Evolutionary conservation across 2,113 vertebrate species (phyloP).

Genomic region (Poicephalus gulielmi): DNA sequence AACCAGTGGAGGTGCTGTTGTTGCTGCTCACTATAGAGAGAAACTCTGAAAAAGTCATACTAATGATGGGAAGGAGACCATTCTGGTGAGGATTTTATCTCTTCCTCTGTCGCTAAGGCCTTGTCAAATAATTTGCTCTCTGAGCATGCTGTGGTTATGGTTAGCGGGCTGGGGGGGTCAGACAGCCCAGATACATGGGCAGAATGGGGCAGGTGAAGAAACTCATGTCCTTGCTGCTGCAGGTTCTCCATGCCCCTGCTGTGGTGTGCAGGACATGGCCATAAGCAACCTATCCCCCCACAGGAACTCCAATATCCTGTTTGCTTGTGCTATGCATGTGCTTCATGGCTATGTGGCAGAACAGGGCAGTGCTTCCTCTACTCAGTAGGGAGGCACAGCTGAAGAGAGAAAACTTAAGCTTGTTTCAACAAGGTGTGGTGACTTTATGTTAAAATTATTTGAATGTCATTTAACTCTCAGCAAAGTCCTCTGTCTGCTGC

Average conservation of each 20-base stretch:
- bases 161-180: not conserved
- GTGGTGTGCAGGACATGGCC: rapidly evolving
- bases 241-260: not conserved
- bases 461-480: not conserved
- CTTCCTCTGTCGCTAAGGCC: not conserved
- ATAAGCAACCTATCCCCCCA: not conserved
- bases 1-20: not conserved
- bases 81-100: not conserved
- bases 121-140: not conserved
- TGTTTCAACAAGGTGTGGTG: not conserved
- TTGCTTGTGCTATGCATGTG: not conserved
- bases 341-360: not conserved
- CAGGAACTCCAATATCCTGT: not conserved
- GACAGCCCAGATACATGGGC: not conserved
- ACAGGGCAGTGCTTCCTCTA: rapidly evolving
- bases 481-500: not conserved
- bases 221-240: not conserved
- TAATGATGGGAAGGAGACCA: not conserved
- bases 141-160: not conserved
- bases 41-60: not conserved
- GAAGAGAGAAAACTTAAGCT: not conserved
- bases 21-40: not conserved
- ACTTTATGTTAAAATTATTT: not conserved
- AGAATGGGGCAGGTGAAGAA: not conserved
- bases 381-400: not conserved